Evolutionary conservation across 2,797 vertebrate species (phyloP), one percentile per base, ranked within the genome.

Genomic region (Alosa sapidissima): DNA sequence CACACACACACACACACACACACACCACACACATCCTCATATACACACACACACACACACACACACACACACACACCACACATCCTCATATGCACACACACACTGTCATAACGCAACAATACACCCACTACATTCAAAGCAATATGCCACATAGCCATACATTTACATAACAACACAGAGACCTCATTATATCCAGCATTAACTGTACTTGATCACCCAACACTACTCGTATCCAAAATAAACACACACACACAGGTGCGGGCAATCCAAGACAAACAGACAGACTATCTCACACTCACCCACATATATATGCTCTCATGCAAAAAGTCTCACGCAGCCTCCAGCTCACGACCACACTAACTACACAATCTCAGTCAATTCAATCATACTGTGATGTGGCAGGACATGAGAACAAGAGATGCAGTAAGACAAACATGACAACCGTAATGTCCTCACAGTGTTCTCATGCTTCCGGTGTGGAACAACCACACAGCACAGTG

Each of bases 21-120:
- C 81, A 62, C n/a, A 81, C 84, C 55, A 68, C 84, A 60, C 28
- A 72, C 65, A 72, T 89, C 97, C 97, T 0, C 86, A 51, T 97
- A 98, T 96, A 97, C 98, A 86, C n/a, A n/a, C 36, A 0, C n/a
- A 51, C 13, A 62, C n/a, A 81, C 84, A 45, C 55, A 68, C 84
- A 60, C 28, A 24, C 19, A 65, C 62, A 55, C 14, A 62, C 55
- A 75, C 51, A 81, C 83, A 81, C 55, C 9, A 47, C 36, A 81
- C 84, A 55, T n/a, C n/a, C n/a, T n/a, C n/a, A n/a, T n/a, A n/a
- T n/a, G n/a, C n/a, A n/a, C n/a, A n/a, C n/a, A 47, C 36, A 81
- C 84, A 55, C 19, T 41, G 58, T 48, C n/a, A 5, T 45, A 3
- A 45, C 10, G 7, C 16, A 13, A 11, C 81, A 36, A 41, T 36